phyloP scores from a whole-genome alignment of 1,140 invertebrate genomes.

The Lasioglossum baleicum region DNA sequence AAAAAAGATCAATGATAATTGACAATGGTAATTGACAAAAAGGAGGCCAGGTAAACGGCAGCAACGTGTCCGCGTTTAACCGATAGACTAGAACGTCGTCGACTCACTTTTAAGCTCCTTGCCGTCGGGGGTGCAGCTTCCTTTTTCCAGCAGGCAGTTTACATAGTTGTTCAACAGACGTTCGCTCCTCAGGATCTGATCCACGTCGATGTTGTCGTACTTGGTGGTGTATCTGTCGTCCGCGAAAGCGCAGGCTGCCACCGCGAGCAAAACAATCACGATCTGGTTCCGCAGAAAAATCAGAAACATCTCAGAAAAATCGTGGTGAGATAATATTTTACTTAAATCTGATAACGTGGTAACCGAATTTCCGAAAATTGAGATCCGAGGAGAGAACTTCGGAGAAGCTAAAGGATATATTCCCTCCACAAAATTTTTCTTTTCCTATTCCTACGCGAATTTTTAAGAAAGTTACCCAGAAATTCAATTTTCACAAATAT shows the following conservation, averaged over 20 bases:
- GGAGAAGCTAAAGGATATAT: too few relatives aligned
- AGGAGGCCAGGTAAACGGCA: too few relatives aligned
- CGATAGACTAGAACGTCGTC: background rate
- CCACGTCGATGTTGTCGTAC: conserved; percentile 87
- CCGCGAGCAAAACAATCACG: conserved; percentile 72
- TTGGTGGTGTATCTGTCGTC: conserved; percentile 85
- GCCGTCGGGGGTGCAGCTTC: conserved; percentile 85
- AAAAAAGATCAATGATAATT: background rate
- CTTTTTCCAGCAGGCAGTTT: conserved; percentile 84
- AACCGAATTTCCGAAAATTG: too few relatives aligned
- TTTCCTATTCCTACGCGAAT: too few relatives aligned
- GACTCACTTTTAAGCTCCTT: conserved; percentile 86
- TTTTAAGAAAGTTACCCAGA: too few relatives aligned
- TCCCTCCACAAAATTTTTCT: too few relatives aligned
- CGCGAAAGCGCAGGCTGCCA: conserved; percentile 73
- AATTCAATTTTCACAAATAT: too few relatives aligned
- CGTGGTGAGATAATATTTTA: too few relatives aligned
- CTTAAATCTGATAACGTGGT: too few relatives aligned
- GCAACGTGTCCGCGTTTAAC: conserved; percentile 1
- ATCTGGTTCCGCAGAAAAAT: conserved; percentile 59
- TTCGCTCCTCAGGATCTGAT: conserved; percentile 85
- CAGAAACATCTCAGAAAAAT: conserved; percentile 15
- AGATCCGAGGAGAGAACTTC: too few relatives aligned
- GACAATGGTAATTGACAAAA: conserved; percentile 4
- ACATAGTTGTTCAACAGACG: conserved; percentile 84